phyloP scores from a whole-genome alignment of 2,113 vertebrate genomes.

The Microtus richardsoni region DNA sequence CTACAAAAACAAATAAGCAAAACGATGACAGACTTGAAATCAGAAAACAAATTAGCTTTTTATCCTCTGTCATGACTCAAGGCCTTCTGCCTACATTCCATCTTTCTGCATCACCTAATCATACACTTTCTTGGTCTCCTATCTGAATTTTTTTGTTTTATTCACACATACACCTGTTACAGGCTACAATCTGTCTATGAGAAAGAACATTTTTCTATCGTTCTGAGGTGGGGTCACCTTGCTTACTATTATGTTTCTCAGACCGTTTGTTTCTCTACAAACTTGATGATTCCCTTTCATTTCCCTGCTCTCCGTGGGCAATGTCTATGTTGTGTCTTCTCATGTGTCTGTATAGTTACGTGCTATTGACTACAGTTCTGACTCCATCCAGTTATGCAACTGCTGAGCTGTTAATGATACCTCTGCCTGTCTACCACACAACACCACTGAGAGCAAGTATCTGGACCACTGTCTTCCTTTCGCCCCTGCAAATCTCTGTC shows the following conservation, averaged over 20 bases:
- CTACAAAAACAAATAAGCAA: neutral
- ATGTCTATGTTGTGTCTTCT: neutral
- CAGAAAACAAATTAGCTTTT: neutral
- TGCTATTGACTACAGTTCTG: neutral
- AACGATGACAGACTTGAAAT: neutral
- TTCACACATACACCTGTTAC: neutral
- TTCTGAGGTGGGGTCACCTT: neutral
- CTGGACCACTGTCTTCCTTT: neutral
- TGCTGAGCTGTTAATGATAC: neutral
- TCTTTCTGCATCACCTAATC: too few species aligned
- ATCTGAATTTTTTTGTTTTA: neutral
- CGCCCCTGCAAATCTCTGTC: neutral
- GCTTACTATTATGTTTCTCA: neutral
- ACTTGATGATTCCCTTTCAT: neutral
- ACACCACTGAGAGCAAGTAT: neutral
- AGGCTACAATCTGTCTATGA: neutral
- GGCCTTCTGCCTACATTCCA: neutral
- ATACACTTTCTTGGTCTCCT: neutral
- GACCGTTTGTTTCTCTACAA: neutral
- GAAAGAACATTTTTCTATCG: neutral
- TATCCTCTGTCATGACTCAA: neutral
- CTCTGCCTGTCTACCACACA: rapidly evolving
- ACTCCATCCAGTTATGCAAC: neutral
- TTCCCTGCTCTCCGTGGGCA: neutral
- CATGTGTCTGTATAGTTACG: neutral